Conservation (phyloP, 2,888 invertebrate genomes). For the Leptopilina drosophilae region DNA sequence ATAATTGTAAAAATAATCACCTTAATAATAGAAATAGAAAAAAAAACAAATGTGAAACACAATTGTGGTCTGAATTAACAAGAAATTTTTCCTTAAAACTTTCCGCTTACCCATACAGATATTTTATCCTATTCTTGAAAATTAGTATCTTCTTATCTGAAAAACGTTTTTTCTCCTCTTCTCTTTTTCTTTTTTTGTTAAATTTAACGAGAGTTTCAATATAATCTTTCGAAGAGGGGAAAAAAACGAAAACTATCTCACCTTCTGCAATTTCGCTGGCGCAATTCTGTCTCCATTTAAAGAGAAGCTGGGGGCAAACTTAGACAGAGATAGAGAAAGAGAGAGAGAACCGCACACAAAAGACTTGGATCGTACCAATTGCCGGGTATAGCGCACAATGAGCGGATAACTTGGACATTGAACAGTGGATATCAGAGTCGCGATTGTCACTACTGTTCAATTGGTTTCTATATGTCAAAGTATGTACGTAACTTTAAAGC, state of each 20-base stretch:
- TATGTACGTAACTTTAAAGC: conserved; percentile 12
- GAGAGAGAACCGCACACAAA: conserved; percentile 2
- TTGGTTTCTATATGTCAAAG: conserved; percentile 56
- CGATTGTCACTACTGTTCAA: conserved; percentile 58
- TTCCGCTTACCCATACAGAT: background rate
- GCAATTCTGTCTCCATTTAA: conserved; percentile 22
- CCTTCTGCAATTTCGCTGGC: conserved; percentile 33
- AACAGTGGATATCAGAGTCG: conserved; percentile 52
- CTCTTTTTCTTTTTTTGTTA: background rate
- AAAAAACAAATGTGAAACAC: background rate
- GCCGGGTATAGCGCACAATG: conserved; percentile 1
- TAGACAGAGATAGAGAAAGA: background rate
- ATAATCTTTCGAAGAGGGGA: conserved; percentile 1
- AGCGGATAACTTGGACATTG: conserved; percentile 34
- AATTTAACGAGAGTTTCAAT: conserved; percentile 16
- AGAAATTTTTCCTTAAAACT: too few relatives aligned
- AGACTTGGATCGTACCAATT: conserved; percentile 32
- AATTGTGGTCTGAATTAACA: too few relatives aligned
- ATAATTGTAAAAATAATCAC: too few relatives aligned
- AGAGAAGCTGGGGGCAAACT: conserved; percentile 11
- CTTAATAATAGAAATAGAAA: background rate
- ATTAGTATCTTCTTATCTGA: conserved; percentile 1
- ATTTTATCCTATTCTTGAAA: background rate
- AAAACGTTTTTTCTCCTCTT: background rate
- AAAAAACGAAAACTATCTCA: conserved; percentile 28